These are phyloP conservation scores for Aulostomus chinensis DNA, from an alignment of 2,797 vertebrate genomes.

Conservation along the genomic window DNA sequence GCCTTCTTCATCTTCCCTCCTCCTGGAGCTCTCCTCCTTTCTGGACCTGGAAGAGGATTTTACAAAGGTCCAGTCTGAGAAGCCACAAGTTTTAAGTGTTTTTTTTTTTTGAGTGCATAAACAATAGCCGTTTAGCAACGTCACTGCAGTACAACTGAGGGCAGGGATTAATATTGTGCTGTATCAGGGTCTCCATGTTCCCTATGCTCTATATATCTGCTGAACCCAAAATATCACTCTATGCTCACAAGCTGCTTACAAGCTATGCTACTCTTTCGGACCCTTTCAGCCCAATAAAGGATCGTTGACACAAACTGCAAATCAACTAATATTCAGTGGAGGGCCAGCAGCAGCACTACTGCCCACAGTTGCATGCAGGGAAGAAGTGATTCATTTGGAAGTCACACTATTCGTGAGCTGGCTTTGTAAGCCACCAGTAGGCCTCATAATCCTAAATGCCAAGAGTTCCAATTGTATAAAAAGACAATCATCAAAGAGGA, in stretches of 20 bases:
- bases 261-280: background rate
- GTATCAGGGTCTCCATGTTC: slow-evolving; percentile 3
- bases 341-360: background rate
- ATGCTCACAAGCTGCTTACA: background rate
- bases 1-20: no score
- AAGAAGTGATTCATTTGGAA: slow-evolving; percentile 11
- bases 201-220: background rate
- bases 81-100: no score
- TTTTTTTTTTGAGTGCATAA: no score
- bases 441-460: slow-evolving; percentile 2
- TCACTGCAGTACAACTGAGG: no score
- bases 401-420: slow-evolving; percentile 2
- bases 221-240: background rate
- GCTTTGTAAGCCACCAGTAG: background rate
- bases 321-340: background rate
- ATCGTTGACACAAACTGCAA: background rate
- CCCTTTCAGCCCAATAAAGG: slow-evolving; percentile 1
- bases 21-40: no score
- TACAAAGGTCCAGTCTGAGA: no score
- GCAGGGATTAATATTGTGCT: slow-evolving; percentile 6
- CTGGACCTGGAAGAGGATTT: no score
- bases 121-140: no score
- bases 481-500: background rate
- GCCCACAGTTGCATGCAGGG: background rate
- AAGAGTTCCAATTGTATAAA: background rate